A percentile compares a stretch with the other conserved stretches of the same genome.
phyloP scores from a whole-genome alignment of 2,797 vertebrate genomes.

The Mormyrops boulengeri region DNA sequence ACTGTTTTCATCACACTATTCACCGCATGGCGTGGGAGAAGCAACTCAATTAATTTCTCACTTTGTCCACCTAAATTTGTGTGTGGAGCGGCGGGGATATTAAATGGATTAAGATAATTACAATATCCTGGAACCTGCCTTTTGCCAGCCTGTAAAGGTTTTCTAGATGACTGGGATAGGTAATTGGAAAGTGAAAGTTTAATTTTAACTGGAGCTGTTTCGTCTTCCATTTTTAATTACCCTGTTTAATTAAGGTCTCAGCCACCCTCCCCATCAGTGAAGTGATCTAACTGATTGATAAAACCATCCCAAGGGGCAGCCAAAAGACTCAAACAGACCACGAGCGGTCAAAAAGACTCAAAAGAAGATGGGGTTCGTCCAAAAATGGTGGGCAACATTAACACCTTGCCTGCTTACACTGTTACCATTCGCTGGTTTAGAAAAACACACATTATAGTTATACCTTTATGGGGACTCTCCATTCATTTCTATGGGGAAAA shows the following conservation, averaged over 20 bases:
- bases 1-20: neutral
- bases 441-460: neutral
- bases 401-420: neutral
- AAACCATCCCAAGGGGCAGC: neutral
- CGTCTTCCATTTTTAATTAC: constrained; percentile 23
- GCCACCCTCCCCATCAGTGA: constrained; percentile 1
- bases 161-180: constrained; percentile 22
- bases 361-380: neutral
- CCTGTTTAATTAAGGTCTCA: constrained; percentile 17
- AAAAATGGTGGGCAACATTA: neutral
- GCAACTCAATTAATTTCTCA: constrained; percentile 4
- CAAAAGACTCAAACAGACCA: too few species aligned
- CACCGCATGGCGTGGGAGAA: neutral
- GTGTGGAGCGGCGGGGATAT: neutral
- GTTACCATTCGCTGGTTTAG: neutral
- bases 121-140: constrained; percentile 7
- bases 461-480: neutral
- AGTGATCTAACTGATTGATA: constrained; percentile 8
- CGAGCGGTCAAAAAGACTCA: neutral
- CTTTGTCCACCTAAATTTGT: neutral
- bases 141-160: constrained; percentile 13
- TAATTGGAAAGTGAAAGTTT: constrained; percentile 23
- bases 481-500: neutral
- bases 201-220: constrained; percentile 14
- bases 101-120: constrained; percentile 10